Conservation (phyloP, 2,797 vertebrate species). For the Pangasius sanitwongsei region DNA sequence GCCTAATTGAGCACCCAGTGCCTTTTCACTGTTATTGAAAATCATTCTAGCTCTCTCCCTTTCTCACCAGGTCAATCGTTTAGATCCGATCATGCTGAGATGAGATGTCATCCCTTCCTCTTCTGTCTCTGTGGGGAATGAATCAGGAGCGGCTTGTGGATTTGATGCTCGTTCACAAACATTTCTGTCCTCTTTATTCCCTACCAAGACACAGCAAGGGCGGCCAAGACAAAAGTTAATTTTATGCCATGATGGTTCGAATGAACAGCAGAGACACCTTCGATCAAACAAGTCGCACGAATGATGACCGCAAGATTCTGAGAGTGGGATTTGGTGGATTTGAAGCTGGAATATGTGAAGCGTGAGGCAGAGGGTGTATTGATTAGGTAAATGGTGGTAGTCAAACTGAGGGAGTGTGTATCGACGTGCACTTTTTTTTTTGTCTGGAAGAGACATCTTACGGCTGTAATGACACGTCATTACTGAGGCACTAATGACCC, state of each 20-base stretch:
- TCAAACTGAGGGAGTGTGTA: background rate
- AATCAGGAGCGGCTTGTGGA: background rate
- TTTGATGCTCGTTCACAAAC: background rate
- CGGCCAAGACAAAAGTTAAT: background rate
- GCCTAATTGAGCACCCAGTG: background rate
- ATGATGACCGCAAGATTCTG: background rate
- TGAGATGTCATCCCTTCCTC: conserved; percentile 22
- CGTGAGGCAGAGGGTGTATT: background rate
- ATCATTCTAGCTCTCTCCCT: background rate
- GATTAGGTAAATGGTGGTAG: conserved; percentile 33
- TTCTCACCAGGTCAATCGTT: background rate
- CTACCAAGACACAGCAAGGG: background rate
- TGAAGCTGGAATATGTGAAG: background rate
- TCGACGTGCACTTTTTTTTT: background rate
- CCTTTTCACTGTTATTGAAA: background rate
- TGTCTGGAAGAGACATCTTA: background rate
- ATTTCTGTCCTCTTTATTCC: background rate
- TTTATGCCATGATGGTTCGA: conserved; percentile 11
- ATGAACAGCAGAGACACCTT: conserved; percentile 12
- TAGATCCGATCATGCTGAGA: background rate
- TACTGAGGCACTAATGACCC: conserved; percentile 30
- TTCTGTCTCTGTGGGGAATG: conserved; percentile 19
- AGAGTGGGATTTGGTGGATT: conserved; percentile 13
- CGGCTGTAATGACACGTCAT: background rate
- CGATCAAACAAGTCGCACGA: conserved; percentile 35